These are phyloP conservation scores for Macropodus opercularis DNA, from an alignment of 2,797 vertebrate species.

Conservation along the genomic window DNA sequence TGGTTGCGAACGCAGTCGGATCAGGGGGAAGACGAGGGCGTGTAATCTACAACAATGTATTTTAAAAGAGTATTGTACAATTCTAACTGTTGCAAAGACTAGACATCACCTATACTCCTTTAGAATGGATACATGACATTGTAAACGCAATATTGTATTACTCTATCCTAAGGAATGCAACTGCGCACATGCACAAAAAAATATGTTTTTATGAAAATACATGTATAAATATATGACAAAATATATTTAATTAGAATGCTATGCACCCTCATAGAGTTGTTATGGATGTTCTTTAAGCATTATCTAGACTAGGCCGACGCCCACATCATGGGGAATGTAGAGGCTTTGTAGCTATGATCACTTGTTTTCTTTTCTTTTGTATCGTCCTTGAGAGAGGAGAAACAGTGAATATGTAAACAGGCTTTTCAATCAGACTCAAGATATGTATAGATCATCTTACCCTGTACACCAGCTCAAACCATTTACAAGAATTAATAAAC, in stretches of 20 bases:
- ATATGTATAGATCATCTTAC: slow-evolving; percentile 92
- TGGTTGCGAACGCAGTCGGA: slow-evolving; percentile 37
- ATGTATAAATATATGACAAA: slow-evolving; percentile 87
- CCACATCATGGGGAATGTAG: slow-evolving; percentile 91
- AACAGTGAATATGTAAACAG: slow-evolving; percentile 83
- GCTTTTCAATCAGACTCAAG: slow-evolving; percentile 85
- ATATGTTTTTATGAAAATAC: slow-evolving; percentile 86
- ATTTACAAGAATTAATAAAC: slow-evolving; percentile 95
- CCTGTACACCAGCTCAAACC: slow-evolving; percentile 95
- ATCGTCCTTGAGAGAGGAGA: slow-evolving; percentile 85
- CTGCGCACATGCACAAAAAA: slow-evolving; percentile 87
- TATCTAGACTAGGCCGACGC: slow-evolving; percentile 87
- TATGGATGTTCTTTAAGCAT: slow-evolving; percentile 88
- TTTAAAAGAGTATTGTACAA: slow-evolving; percentile 80
- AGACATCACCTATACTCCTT: slow-evolving; percentile 85
- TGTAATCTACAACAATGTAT: slow-evolving; percentile 71
- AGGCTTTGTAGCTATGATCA: slow-evolving; percentile 95
- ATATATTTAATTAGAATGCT: slow-evolving; percentile 89
- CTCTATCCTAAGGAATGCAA: slow-evolving; percentile 89
- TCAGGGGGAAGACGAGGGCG: slow-evolving; percentile 53
- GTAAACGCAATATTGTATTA: slow-evolving; percentile 89
- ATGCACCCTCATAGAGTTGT: slow-evolving; percentile 90
- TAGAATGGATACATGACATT: slow-evolving; percentile 86
- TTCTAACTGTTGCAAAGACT: slow-evolving; percentile 80
- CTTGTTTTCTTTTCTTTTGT: slow-evolving; percentile 90